A percentile compares a stretch with the other conserved stretches of the same genome.
Evolutionary conservation across 1,140 invertebrate species (phyloP).

Genomic region (Catajapyx aquilonaris): DNA sequence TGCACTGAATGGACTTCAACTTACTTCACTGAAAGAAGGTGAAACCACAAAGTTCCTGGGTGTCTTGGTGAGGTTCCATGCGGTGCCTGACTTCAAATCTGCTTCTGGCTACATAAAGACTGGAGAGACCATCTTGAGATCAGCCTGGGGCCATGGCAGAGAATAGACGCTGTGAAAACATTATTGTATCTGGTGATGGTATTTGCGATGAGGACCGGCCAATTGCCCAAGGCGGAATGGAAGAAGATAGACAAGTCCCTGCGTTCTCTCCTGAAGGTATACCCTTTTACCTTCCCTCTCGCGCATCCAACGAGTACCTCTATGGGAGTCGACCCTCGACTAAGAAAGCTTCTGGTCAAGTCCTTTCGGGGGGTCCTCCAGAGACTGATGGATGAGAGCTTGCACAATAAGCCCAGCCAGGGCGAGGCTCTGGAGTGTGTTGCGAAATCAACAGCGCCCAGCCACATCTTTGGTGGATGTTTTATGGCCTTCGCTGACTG

Average conservation of each 20-base stretch:
- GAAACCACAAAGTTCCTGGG: too few relatives aligned
- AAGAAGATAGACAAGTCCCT: background rate
- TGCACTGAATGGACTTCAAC: too few relatives aligned
- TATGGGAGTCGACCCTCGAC: background rate
- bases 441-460: too few relatives aligned
- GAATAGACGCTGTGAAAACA: background rate
- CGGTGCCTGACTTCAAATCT: too few relatives aligned
- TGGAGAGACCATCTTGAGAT: too few relatives aligned
- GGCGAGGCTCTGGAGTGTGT: too few relatives aligned
- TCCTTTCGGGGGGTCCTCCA: background rate
- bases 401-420: too few relatives aligned
- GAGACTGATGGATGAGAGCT: too few relatives aligned
- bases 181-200: background rate
- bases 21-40: too few relatives aligned
- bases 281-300: background rate
- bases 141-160: background rate
- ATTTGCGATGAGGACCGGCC: background rate
- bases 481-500: slow-evolving; percentile 10
- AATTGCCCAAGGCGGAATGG: background rate
- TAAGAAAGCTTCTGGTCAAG: background rate
- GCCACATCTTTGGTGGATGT: slow-evolving; percentile 3
- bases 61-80: too few relatives aligned
- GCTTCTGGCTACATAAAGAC: too few relatives aligned
- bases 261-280: background rate
- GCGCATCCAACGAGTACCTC: background rate